A percentile compares a stretch with the other conserved stretches of the same genome.
phyloP scores from a whole-genome alignment of 2,888 invertebrate species.

The Tiliacea citrago region DNA sequence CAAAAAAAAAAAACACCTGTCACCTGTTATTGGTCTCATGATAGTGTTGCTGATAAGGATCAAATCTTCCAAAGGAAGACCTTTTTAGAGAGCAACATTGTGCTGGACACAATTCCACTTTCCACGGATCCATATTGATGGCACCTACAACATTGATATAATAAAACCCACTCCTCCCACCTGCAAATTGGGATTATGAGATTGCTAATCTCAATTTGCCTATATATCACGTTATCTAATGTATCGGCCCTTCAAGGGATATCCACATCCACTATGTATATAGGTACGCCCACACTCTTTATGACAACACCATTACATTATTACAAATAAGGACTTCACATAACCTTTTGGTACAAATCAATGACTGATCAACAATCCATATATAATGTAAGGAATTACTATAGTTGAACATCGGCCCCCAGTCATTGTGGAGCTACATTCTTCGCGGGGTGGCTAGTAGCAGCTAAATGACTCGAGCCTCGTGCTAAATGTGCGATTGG shows the following conservation, averaged over 20 bases:
- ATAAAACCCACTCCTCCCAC: constrained; percentile 15
- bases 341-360: background rate
- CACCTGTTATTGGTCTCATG: background rate
- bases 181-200: constrained; percentile 32
- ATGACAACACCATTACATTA: background rate
- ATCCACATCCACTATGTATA: background rate
- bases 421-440: background rate
- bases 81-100: background rate
- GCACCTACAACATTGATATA: background rate
- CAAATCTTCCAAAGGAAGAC: background rate
- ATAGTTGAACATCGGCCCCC: no score
- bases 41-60: background rate
- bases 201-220: constrained; percentile 37
- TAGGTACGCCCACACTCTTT: constrained; percentile 20
- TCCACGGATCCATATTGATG: background rate
- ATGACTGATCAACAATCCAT: background rate
- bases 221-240: constrained; percentile 30
- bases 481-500: background rate
- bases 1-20: background rate
- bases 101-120: background rate
- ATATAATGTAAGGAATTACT: background rate
- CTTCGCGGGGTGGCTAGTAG: background rate
- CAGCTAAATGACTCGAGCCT: background rate
- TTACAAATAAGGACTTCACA: background rate
- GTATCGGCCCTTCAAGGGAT: constrained; percentile 14